Conservation (phyloP, 1,140 invertebrate genomes). For the Dinoponera quadriceps region DNA sequence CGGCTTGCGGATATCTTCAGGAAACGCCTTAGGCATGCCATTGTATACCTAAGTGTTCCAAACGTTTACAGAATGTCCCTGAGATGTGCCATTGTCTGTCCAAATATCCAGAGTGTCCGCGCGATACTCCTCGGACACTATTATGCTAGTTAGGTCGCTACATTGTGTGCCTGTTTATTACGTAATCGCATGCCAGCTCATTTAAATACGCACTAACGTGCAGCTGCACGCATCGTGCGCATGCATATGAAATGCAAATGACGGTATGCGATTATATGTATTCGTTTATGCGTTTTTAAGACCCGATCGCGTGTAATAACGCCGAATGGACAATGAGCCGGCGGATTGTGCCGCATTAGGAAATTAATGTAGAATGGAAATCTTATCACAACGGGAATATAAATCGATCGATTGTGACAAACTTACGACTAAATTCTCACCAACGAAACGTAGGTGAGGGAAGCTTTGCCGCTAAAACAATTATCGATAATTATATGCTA, state of each 20-base stretch:
- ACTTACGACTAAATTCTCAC: no score
- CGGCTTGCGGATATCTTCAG: conserved; percentile 54
- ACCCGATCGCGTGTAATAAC: background rate
- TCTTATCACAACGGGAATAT: no score
- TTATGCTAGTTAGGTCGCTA: conserved; percentile 62
- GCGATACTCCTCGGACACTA: conserved; percentile 59
- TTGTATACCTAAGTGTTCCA: conserved; percentile 68
- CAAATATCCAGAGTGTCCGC: conserved; percentile 65
- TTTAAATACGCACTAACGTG: conserved; percentile 66
- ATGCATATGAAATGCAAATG: conserved; percentile 46
- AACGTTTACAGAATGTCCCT: conserved; percentile 72
- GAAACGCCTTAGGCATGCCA: conserved; percentile 64
- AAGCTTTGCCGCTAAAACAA: no score
- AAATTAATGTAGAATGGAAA: no score
- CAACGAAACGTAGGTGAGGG: no score
- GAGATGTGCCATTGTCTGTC: conserved; percentile 69
- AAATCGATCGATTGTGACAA: no score
- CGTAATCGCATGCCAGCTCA: conserved; percentile 59
- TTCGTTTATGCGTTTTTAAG: conserved; percentile 40
- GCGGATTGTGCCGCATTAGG: conserved; percentile 1
- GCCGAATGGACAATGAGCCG: background rate
- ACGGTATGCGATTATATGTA: conserved; percentile 2
- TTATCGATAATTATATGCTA: no score
- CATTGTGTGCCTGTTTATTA: conserved; percentile 71
- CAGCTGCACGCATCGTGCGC: conserved; percentile 29